phyloP scores from a whole-genome alignment of 2,797 vertebrate genomes.

The Gallinago stenura region DNA sequence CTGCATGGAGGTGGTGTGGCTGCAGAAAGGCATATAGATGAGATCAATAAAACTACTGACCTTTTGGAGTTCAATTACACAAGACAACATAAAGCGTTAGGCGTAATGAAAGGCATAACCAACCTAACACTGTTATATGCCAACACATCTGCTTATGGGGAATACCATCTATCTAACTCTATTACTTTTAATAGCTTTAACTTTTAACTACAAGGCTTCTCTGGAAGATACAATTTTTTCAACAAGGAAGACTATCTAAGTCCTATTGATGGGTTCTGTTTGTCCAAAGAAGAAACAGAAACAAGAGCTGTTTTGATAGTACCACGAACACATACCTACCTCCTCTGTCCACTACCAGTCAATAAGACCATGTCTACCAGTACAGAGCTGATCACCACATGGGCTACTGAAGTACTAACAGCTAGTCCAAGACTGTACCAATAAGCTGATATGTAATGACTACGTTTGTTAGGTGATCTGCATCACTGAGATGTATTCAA shows the following conservation, averaged over 20 bases:
- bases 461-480: background rate
- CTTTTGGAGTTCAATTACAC: background rate
- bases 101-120: background rate
- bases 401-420: background rate
- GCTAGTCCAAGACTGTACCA: background rate
- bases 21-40: background rate
- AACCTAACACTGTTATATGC: background rate
- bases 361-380: background rate
- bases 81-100: background rate
- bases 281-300: background rate
- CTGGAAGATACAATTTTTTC: background rate
- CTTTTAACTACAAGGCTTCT: background rate
- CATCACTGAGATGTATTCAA: background rate
- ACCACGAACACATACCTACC: no score
- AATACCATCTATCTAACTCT: background rate
- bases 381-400: fast-evolving
- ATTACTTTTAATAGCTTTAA: background rate
- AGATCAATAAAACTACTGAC: background rate
- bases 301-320: background rate
- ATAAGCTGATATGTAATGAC: background rate
- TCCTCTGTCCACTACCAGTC: background rate
- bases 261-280: background rate
- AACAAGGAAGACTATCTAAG: background rate
- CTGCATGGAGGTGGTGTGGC: background rate
- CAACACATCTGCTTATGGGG: background rate